Conservation (phyloP, 2,797 vertebrate genomes). For the Sebastes nivosus region DNA sequence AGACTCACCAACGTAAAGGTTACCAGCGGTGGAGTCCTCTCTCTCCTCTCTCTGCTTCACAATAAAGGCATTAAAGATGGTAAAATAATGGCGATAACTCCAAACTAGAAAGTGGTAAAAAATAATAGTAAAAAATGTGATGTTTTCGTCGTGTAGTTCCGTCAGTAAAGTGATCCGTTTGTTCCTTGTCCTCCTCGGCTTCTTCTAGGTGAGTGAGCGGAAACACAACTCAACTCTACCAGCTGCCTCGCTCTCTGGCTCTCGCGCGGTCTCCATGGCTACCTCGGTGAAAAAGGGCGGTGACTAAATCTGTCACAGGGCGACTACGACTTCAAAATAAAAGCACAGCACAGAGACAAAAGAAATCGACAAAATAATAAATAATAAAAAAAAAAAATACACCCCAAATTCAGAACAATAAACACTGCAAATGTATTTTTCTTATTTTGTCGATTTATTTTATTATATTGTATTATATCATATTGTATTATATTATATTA, state of each 20-base stretch:
- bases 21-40: slow-evolving; percentile 56
- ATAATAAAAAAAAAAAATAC: background rate
- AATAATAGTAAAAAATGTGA: background rate
- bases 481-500: no score
- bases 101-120: background rate
- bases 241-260: slow-evolving; percentile 79
- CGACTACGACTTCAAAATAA: slow-evolving; percentile 60
- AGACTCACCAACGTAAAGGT: slow-evolving; percentile 80
- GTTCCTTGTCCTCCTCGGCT: slow-evolving; percentile 43
- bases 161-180: background rate
- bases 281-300: slow-evolving; percentile 70
- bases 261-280: slow-evolving; percentile 82
- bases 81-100: slow-evolving; percentile 15
- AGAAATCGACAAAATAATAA: slow-evolving; percentile 8
- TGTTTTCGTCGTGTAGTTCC: slow-evolving; percentile 30
- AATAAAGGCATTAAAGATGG: slow-evolving; percentile 69
- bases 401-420: background rate
- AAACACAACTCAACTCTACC: slow-evolving; percentile 68
- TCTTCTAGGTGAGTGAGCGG: slow-evolving; percentile 73
- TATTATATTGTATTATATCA: no score
- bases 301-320: slow-evolving; percentile 22
- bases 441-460: no score
- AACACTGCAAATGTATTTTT: no score
- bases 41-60: slow-evolving; percentile 73
- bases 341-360: slow-evolving; percentile 44